Evolutionary conservation across 1,140 invertebrate genomes (phyloP).

Genomic region (Copidosoma floridanum): DNA sequence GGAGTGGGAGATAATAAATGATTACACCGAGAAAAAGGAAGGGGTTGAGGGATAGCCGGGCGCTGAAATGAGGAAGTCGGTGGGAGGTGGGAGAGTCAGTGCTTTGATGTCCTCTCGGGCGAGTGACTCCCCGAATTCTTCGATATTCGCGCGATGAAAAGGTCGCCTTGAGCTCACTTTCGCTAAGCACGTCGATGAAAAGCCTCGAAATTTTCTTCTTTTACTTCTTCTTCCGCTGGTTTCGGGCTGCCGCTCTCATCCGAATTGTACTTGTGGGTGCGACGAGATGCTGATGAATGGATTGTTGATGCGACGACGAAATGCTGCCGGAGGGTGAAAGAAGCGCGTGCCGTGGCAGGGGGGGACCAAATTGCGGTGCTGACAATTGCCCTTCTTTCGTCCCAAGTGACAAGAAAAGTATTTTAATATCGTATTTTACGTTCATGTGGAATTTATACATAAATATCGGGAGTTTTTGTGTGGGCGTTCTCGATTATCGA

Average conservation of each 20-base stretch:
- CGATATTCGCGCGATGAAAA: slow-evolving; percentile 57
- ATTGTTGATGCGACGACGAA: not conserved
- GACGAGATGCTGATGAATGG: slow-evolving; percentile 1
- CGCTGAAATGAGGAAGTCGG: slow-evolving; percentile 23
- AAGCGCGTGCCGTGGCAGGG: not conserved
- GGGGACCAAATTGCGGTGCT: slow-evolving; percentile 10
- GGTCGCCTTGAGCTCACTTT: no score
- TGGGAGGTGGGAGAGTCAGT: slow-evolving; percentile 17
- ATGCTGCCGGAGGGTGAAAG: not conserved
- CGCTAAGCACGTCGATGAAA: slow-evolving; percentile 31
- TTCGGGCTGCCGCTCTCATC: slow-evolving; percentile 26
- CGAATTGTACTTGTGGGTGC: not conserved
- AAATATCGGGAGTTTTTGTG: no score
- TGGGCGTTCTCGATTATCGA: no score
- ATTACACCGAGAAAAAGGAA: slow-evolving; percentile 41
- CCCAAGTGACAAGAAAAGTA: no score
- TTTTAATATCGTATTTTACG: no score
- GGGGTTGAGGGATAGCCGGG: slow-evolving; percentile 14
- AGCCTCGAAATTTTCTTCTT: slow-evolving; percentile 36
- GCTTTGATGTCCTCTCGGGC: slow-evolving; percentile 54
- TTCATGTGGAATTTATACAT: no score
- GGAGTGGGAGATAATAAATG: slow-evolving; percentile 52
- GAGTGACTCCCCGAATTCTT: slow-evolving; percentile 56
- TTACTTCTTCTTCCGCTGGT: slow-evolving; percentile 16
- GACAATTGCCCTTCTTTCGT: no score